A percentile compares a stretch with the other conserved stretches of the same genome.
Evolutionary conservation across 1,140 invertebrate species (phyloP).

Genomic region (Batillaria attramentaria): DNA sequence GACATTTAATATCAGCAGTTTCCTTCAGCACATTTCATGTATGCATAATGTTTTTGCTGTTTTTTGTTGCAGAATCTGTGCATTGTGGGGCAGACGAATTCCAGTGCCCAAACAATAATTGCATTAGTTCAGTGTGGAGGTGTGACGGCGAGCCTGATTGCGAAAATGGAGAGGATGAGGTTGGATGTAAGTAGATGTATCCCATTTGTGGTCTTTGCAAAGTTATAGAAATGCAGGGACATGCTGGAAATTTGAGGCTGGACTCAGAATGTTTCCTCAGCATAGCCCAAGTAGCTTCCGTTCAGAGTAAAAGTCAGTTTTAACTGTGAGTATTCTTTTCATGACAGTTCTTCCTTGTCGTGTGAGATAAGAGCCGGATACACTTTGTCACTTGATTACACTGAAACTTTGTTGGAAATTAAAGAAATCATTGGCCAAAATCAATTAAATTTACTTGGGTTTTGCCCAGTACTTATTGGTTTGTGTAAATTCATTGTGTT

Average conservation of each 20-base stretch:
- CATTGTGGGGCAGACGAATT: conserved; percentile 71
- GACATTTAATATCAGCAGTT: background rate
- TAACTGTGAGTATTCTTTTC: no score
- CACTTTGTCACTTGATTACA: background rate
- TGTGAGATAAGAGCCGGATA: background rate
- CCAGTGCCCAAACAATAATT: conserved; percentile 74
- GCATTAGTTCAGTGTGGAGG: conserved; percentile 92
- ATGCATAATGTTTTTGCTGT: no score
- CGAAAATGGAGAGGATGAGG: conserved; percentile 83
- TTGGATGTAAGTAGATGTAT: conserved; percentile 45
- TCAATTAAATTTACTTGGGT: background rate
- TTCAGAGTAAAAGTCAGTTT: no score
- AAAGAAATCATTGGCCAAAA: background rate
- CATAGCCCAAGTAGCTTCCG: no score
- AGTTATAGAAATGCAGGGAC: background rate
- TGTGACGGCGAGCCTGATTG: conserved; percentile 96
- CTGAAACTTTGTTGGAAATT: background rate
- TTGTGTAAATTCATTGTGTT: background rate
- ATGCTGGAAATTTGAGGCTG: background rate
- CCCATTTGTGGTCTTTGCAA: background rate
- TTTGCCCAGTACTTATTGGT: background rate
- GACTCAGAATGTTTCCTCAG: background rate
- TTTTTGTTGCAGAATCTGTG: conserved; percentile 38
- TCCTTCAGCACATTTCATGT: no score
- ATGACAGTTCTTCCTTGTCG: background rate